Conservation (phyloP, 1,140 invertebrate species). For the Heliconius hewitsoni region DNA sequence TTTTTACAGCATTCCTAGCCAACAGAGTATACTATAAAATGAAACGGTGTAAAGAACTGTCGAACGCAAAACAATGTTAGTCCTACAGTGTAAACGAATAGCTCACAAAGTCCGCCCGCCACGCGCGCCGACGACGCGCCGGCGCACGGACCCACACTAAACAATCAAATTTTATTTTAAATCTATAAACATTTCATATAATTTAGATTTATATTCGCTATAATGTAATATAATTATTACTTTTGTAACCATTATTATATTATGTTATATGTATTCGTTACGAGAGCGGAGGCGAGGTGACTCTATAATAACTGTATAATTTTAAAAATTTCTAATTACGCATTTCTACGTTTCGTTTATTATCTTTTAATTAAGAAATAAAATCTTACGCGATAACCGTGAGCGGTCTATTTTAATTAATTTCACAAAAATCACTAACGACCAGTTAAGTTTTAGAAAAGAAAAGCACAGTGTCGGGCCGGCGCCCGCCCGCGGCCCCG, state of each 20-base stretch:
- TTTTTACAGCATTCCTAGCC: constrained; percentile 81
- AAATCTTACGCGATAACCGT: constrained; percentile 79
- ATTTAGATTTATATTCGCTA: constrained; percentile 80
- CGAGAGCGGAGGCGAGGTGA: constrained; percentile 67
- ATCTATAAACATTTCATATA: constrained; percentile 81
- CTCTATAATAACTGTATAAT: constrained; percentile 80
- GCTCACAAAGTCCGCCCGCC: constrained; percentile 73
- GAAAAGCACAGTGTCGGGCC: constrained; percentile 67
- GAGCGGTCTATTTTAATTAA: constrained; percentile 79
- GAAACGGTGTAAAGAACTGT: constrained; percentile 79
- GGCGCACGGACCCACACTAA: constrained; percentile 58
- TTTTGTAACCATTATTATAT: constrained; percentile 79
- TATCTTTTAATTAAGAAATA: constrained; percentile 81
- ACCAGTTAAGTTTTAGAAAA: constrained; percentile 73
- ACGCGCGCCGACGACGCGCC: constrained; percentile 28
- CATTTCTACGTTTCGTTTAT: constrained; percentile 79
- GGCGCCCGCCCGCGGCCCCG: constrained; percentile 44
- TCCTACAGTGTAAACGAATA: constrained; percentile 79
- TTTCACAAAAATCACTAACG: constrained; percentile 75
- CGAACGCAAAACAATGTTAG: constrained; percentile 80
- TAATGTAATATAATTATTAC: constrained; percentile 79
- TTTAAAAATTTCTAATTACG: constrained; percentile 81
- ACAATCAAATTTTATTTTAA: constrained; percentile 77
- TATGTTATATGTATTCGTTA: constrained; percentile 79
- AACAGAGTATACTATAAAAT: constrained; percentile 81